Conservation (phyloP, 2,888 invertebrate genomes). For the Schizaphis graminum region DNA sequence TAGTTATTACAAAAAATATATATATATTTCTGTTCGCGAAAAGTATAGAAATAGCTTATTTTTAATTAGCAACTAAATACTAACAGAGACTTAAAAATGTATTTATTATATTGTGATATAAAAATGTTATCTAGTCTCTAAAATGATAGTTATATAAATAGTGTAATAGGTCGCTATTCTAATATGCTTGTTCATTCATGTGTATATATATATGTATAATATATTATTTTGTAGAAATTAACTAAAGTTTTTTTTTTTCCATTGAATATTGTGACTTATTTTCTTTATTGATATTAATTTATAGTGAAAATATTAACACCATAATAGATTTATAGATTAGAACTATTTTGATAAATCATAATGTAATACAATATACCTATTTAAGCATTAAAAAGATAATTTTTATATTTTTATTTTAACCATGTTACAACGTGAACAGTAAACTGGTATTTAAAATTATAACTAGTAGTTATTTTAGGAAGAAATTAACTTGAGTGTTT, state of each 20-base stretch:
- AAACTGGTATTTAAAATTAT: neutral
- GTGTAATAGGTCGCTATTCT: neutral
- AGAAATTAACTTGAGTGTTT: neutral
- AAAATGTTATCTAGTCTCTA: constrained; percentile 11
- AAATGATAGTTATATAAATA: neutral
- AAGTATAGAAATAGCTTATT: neutral
- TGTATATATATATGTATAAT: neutral
- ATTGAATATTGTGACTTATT: neutral
- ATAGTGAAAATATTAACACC: neutral
- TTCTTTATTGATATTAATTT: neutral
- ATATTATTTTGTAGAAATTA: neutral
- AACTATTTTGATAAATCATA: neutral
- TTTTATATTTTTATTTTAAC: neutral
- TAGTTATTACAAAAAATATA: neutral
- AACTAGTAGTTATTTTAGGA: neutral
- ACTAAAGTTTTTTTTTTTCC: neutral
- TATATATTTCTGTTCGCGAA: neutral
- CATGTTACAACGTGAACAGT: neutral
- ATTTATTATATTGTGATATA: constrained; percentile 24
- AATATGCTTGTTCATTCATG: neutral
- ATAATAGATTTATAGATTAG: constrained; percentile 1
- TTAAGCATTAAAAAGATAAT: neutral
- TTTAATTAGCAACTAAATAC: neutral
- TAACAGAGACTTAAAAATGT: constrained; percentile 15
- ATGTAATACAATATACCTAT: neutral